Evolutionary conservation across 2,113 vertebrate species (phyloP), one percentile per base, ranked within the genome.

Genomic region (Oplegnathus fasciatus): DNA sequence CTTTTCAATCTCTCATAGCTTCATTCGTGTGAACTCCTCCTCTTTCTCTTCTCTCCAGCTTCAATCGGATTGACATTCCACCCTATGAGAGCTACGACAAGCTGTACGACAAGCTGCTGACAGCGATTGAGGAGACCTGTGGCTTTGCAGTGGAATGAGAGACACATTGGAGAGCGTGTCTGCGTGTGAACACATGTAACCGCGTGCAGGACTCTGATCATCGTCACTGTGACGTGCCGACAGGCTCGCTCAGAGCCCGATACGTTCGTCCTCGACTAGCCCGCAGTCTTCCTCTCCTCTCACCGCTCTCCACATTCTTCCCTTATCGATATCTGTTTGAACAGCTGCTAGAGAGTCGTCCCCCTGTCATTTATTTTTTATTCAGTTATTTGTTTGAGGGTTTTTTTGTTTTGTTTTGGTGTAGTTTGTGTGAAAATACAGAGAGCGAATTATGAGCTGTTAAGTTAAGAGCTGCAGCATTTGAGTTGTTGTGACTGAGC

Each of bases 21-120:
- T 55, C 17, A 20, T 42, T 28, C 52, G 14, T 32, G 0, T 44
- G 6, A 44, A 62, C 54, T 48, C 55, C 3, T 34, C 46, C 24
- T 70, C 32, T 17, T n/a, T 55, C 1, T 78, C 32, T 46, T 30
- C 68, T 87, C 84, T 83, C 17, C 94, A 99, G 98, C 95, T 99
- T 99, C 93, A 99, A 99, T 91, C 96, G 98, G 93, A 97, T 99
- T 67, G 98, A 99, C 97, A 98, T 99, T 96, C 98, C 98, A 2
- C 96, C 97, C 3, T 99, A 99, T 20, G 98, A 99, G 95, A 97
- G 94, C 93, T 99, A 99, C 44, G 98, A 99, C 82, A 98, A 98
- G 93, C 96, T 99, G 0, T 98, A 98, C 73, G 98, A 99, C 94
- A 99, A 99, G 97, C 97, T 99, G 96, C 97, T 99, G 94, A 99